Evolutionary conservation across 2,888 invertebrate species (phyloP), one percentile per base, ranked within the genome.

Genomic region (Agrotis exclamationis): DNA sequence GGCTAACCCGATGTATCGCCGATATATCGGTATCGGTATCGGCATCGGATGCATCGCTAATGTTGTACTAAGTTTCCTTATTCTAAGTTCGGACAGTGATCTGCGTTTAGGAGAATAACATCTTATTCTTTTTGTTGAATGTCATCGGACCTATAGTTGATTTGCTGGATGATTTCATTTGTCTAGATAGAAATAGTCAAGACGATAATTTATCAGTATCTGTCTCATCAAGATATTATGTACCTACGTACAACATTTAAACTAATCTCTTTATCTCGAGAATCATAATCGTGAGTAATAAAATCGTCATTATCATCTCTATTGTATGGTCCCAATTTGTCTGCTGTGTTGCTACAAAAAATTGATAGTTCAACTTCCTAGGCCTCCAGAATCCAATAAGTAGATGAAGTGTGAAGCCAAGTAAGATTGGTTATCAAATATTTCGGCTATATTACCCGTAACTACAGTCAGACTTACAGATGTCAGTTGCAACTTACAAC

Each of bases 11-110:
- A n/a, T n/a, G n/a, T n/a, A n/a, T n/a, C n/a, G n/a, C n/a, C n/a
- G n/a, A n/a, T n/a, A n/a, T n/a, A n/a, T n/a, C n/a, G n/a, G n/a
- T n/a, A n/a, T n/a, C n/a, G n/a, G n/a, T n/a, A n/a, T n/a, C n/a
- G n/a, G n/a, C n/a, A n/a, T n/a, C n/a, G n/a, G n/a, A n/a, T n/a
- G n/a, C n/a, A n/a, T n/a, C n/a, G n/a, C n/a, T n/a, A n/a, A n/a
- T n/a, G n/a, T n/a, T 44, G 39, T 7, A 16, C 48, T 60, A 20
- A 45, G 44, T 33, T 51, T 44, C 47, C 54, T 68, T 68, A n/a
- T 28, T 44, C 54, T 39, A 58, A 48, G 5, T 45, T 44, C 6
- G n/a, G 6, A 7, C 3, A 33, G 20, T 11, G 16, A 44, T 44
- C 13, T 48, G 59, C 7, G 7, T 33, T 20, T 24, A 56, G 2